Evolutionary conservation across 2,113 vertebrate species (phyloP), one percentile per base, ranked within the genome.

Genomic region (Psilopsiagon aymara): DNA sequence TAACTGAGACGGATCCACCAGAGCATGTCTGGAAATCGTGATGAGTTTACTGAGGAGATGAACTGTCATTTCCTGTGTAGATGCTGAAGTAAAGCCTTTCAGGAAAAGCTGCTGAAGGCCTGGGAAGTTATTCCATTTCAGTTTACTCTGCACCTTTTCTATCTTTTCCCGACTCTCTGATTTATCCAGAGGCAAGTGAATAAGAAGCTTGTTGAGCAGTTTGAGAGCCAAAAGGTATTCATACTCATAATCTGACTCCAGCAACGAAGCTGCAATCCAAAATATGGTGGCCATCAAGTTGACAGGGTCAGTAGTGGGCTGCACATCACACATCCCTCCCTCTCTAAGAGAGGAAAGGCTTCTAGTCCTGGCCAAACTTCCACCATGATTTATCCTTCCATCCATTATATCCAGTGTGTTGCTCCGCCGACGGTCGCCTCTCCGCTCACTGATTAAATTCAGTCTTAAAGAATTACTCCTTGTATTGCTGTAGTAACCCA

Each of bases 161-260:
- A 99, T 98, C 94, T 99, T 99, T 82, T 99, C 99, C 53, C 99
- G 96, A 97, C 99, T 99, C 96, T 99, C 99, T 0, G 97, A 97
- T 33, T 98, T 99, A 91, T 99, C 99, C 98, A 99, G 98, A 80
- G 99, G 99, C 97, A 99, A 97, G 82, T 99, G 99, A 86, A 98
- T 98, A 69, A 99, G 98, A 93, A 99, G 98, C 96, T 99, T 99
- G 97, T 99, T 99, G 44, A 99, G 98, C 3, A 99, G 98, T 90
- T 98, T 98, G 95, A 99, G 99, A 16, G 99, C 99, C 96, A 99
- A 96, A 97, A 99, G 98, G 92, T 99, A 99, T 97, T 99, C 99
- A 51, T 99, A 99, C 90, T 99, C 99, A 7, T 99, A 99, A 98
- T 99, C 99, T 2, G 99, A 99, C 97, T 99, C 99, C 4, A 99